Base-by-base conservation (phyloP, 2,888 invertebrate genomes). In the Acanthosoma haemorrhoidale region DNA sequence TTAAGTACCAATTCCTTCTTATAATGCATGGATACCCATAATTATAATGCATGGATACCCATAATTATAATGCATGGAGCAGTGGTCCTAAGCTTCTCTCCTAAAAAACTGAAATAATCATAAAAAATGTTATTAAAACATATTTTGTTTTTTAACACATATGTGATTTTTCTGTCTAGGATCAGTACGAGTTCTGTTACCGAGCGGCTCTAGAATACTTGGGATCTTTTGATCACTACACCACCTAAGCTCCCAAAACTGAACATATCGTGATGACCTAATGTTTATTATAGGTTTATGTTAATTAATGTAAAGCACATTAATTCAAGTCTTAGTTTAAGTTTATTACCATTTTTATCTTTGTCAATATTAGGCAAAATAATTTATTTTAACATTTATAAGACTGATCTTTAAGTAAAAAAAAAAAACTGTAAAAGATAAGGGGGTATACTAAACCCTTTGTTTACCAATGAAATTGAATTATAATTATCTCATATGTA, bases 101-200 rank as follows among this genome's bases (percentile, higher is more conserved):
- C n/a, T n/a, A n/a, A n/a, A n/a, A n/a, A n/a, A n/a, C n/a, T n/a
- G n/a, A n/a, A n/a, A n/a, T n/a, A n/a, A n/a, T n/a, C n/a, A n/a
- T n/a, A n/a, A n/a, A n/a, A n/a, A n/a, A n/a, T n/a, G n/a, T n/a
- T n/a, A n/a, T n/a, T n/a, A n/a, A n/a, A n/a, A n/a, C n/a, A n/a
- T n/a, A n/a, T n/a, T n/a, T n/a, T n/a, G n/a, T n/a, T n/a, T n/a
- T n/a, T n/a, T n/a, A n/a, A n/a, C n/a, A n/a, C n/a, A n/a, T n/a
- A n/a, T n/a, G n/a, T n/a, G n/a, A n/a, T 43, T 4, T 43, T 18
- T 21, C 13, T 43, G 21, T 81, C 32, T 82, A 94, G 94, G 97
- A 99, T 84, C 98, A 99, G 83, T 99, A 99, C 83, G 96, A 98
- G 82, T 99, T 99, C 85, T 97, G 98, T 84, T 99, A 99, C 83